Percentiles rank a stretch among this genome's conserved stretches.
Conservation (phyloP, 1,140 invertebrate genomes). For the Ceratina japonica region DNA sequence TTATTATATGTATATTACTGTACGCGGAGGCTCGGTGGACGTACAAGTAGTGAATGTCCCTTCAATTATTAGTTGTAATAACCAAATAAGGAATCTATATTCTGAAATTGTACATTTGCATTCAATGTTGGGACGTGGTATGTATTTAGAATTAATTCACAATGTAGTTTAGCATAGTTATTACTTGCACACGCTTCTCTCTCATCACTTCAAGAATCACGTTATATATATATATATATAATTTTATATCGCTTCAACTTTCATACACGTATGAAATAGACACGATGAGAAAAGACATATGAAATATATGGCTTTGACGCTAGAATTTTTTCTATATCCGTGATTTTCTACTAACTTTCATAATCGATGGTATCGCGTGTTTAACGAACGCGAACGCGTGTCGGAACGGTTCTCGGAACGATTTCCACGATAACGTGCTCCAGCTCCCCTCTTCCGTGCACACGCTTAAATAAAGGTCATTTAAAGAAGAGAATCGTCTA, state of each 20-base stretch:
- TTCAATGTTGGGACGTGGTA: conserved; percentile 17
- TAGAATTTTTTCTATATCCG: background rate
- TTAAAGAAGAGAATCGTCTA: conserved; percentile 5
- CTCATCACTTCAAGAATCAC: background rate
- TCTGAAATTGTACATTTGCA: conserved; percentile 16
- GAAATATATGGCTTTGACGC: background rate
- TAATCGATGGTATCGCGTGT: conserved; percentile 18
- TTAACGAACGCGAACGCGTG: conserved; percentile 30
- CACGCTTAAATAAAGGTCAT: conserved; percentile 1
- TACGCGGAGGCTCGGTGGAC: conserved; percentile 13
- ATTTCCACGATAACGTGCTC: conserved; percentile 29
- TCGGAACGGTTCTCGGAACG: conserved; percentile 32
- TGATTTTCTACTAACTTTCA: conserved; percentile 25
- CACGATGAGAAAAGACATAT: background rate
- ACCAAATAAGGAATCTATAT: conserved; percentile 6
- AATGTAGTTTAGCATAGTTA: background rate
- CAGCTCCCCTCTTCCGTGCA: conserved; percentile 6
- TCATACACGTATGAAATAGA: background rate
- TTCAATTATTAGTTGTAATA: conserved; percentile 19
- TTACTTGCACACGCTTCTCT: background rate
- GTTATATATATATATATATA: background rate
- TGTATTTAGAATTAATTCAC: background rate
- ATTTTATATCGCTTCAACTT: conserved; percentile 1
- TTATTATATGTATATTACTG: conserved; percentile 34
- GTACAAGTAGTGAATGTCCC: background rate